Evolutionary conservation across 2,797 vertebrate species (phyloP), one percentile per base, ranked within the genome.

Genomic region (Falco naumanni): DNA sequence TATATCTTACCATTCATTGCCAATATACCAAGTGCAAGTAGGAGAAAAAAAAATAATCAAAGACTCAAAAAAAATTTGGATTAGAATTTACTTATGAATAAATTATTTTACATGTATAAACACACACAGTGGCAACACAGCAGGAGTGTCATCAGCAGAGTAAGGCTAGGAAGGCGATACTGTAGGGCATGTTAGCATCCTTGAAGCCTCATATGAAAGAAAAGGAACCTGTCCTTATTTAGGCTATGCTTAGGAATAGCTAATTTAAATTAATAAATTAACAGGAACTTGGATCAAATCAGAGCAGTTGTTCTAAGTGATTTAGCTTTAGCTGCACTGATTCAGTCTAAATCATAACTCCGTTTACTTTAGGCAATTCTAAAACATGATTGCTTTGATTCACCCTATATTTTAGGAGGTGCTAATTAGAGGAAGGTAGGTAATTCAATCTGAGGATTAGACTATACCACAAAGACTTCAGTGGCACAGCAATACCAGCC

Each of bases 361-460:
- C 1, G 53, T 59, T 96, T 70, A 94, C 71, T 82, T 86, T 33
- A 26, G 92, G 91, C 94, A 48, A 10, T 56, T 60, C 59, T 43
- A 33, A 87, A 28, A 39, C 45, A 3, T 2, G 68, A 28, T 64
- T 82, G 87, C 78, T 93, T 92, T 74, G 75, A 31, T 87, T 92
- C 59, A 28, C 34, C 74, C 56, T 71, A 2, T 59, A 13, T 83
- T 93, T 92, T 10, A 59, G 86, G 88, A 95, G 90, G 74, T 74
- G 90, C 72, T 95, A 74, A 87, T 95, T 89, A 93, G 93, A 80
- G 88, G 86, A 50, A 85, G 86, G 90, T 16, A 77, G 81, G 91
- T 87, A 57, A 89, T 86, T 90, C 72, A 74, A 3, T 70, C 77
- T 48, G 0, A 47, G 90, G 90, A 70, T 90, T 71, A 84, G 88